phyloP scores from a whole-genome alignment of 2,888 invertebrate genomes.

The Drosophila nr. perissopoda region DNA sequence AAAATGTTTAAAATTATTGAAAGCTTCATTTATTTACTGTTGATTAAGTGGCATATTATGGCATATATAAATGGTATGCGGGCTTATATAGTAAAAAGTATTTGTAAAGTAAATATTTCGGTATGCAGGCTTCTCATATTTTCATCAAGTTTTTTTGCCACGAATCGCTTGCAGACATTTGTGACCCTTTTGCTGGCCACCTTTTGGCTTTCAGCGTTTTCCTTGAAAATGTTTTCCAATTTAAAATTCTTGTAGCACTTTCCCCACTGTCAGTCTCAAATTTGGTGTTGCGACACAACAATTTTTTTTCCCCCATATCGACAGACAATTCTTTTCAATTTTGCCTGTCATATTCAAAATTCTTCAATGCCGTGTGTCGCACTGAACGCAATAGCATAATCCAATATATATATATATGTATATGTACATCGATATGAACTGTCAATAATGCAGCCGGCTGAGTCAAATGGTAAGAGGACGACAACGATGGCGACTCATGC shows the following conservation, averaged over 20 bases:
- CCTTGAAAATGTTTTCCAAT: constrained; percentile 37
- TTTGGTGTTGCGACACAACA: constrained; percentile 45
- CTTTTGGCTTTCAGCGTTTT: constrained; percentile 13
- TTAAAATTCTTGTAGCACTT: constrained; percentile 31
- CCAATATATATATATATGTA: constrained; percentile 8
- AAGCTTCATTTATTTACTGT: constrained; percentile 19
- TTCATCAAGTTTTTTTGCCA: background rate
- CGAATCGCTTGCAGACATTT: background rate
- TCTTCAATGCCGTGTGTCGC: constrained; percentile 29
- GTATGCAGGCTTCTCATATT: background rate
- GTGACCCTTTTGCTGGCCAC: constrained; percentile 6
- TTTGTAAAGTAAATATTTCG: background rate
- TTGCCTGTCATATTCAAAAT: constrained; percentile 36
- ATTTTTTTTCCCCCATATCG: constrained; percentile 11
- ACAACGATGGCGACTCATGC: constrained; percentile 30
- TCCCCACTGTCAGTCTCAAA: constrained; percentile 50
- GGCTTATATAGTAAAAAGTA: background rate
- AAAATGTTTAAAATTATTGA: constrained; percentile 25
- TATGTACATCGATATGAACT: constrained; percentile 60
- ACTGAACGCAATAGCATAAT: constrained; percentile 19
- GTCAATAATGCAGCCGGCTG: constrained; percentile 68
- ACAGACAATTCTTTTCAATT: constrained; percentile 55
- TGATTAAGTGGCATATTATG: constrained; percentile 23
- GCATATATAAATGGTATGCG: background rate
- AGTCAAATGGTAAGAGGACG: constrained; percentile 37